Evolutionary conservation across 2,888 invertebrate species (phyloP).

Genomic region (Caenorhabditis angaria): DNA sequence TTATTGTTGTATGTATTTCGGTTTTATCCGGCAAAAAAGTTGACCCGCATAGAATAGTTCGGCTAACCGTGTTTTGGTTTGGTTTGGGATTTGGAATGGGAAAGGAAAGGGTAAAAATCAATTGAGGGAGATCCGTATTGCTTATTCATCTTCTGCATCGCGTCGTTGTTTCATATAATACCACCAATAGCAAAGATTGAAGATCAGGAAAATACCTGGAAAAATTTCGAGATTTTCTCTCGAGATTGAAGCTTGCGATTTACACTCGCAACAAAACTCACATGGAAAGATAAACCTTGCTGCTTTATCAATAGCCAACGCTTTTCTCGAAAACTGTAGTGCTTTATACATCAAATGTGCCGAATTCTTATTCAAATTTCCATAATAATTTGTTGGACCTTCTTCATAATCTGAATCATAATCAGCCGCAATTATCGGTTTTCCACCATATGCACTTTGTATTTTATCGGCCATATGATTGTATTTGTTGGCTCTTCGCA

Average conservation of each 20-base stretch:
- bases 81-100: no score
- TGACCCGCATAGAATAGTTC: no score
- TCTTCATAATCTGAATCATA: slow-evolving; percentile 55
- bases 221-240: slow-evolving; percentile 5
- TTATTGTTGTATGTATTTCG: no score
- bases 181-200: slow-evolving; percentile 65
- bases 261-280: slow-evolving; percentile 29
- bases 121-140: neutral
- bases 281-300: slow-evolving; percentile 61
- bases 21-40: no score
- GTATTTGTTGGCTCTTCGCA: slow-evolving; percentile 66
- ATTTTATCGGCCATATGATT: slow-evolving; percentile 64
- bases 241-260: neutral
- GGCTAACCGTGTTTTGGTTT: no score
- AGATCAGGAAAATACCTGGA: slow-evolving; percentile 59
- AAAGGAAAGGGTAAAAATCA: neutral
- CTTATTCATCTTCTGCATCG: neutral
- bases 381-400: slow-evolving; percentile 44
- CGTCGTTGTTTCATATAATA: slow-evolving; percentile 55
- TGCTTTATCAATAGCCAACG: slow-evolving; percentile 59
- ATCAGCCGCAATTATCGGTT: slow-evolving; percentile 43
- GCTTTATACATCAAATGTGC: slow-evolving; percentile 60
- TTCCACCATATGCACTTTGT: slow-evolving; percentile 40
- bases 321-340: slow-evolving; percentile 55
- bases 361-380: slow-evolving; percentile 45